Evolutionary conservation across 2,888 invertebrate genomes (phyloP).

Genomic region (Leptinotarsa tumamoca): DNA sequence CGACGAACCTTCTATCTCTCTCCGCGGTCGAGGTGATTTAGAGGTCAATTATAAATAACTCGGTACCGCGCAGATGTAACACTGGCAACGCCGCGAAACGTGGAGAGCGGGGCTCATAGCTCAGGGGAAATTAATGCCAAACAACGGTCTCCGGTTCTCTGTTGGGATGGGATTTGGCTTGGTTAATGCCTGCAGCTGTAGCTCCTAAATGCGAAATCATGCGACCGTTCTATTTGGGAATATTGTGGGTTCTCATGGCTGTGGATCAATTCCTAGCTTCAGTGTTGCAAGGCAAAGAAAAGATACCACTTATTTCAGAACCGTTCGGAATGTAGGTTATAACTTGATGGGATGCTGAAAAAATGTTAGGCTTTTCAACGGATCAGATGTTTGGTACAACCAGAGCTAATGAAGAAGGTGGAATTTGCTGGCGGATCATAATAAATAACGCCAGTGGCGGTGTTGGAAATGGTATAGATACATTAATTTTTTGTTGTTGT

Average conservation of each 20-base stretch:
- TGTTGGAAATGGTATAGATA: too few relatives aligned
- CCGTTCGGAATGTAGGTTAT: background rate
- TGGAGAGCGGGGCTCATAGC: background rate
- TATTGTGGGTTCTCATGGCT: constrained; percentile 34
- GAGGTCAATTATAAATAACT: constrained; percentile 45
- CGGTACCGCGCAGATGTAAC: constrained; percentile 38
- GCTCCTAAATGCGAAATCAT: constrained; percentile 34
- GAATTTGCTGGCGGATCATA: background rate
- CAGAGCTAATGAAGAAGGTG: background rate
- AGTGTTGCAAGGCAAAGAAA: background rate
- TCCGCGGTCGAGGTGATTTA: constrained; percentile 36
- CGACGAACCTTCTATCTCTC: constrained; percentile 34
- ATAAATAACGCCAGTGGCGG: too few relatives aligned
- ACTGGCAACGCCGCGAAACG: constrained; percentile 40
- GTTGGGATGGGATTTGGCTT: constrained; percentile 24
- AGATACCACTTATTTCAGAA: background rate
- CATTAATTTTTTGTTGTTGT: too few relatives aligned
- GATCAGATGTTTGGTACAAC: background rate
- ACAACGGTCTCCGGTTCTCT: constrained; percentile 12
- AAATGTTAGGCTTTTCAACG: background rate
- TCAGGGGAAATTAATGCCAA: constrained; percentile 26
- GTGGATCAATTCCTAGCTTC: constrained; percentile 1
- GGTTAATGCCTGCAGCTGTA: constrained; percentile 22
- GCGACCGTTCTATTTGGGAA: constrained; percentile 27
- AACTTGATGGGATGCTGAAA: background rate